phyloP scores from a whole-genome alignment of 2,797 vertebrate genomes.

The Intellagama lesueurii region DNA sequence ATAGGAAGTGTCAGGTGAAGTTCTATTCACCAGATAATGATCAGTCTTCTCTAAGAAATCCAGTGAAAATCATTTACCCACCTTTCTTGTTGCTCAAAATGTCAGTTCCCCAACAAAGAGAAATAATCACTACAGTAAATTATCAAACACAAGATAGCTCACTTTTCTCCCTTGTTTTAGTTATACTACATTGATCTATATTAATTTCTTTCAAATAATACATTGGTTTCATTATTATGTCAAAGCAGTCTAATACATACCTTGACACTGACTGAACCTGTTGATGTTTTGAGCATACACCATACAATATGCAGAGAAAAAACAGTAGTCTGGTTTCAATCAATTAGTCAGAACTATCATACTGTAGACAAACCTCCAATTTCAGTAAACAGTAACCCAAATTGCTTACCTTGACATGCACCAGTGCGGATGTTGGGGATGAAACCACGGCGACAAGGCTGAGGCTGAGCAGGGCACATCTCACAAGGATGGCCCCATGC shows the following conservation, averaged over 20 bases:
- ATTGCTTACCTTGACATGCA: slow-evolving; percentile 80
- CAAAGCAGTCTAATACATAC: neutral
- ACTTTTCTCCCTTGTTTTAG: neutral
- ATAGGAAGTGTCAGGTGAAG: neutral
- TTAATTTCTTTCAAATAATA: neutral
- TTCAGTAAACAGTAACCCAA: neutral
- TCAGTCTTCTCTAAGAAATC: neutral
- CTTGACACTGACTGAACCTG: neutral
- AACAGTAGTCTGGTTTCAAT: neutral
- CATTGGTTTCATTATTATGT: neutral
- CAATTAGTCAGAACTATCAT: neutral
- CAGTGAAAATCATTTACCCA: neutral
- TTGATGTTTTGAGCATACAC: neutral
- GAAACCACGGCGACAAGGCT: slow-evolving; percentile 81
- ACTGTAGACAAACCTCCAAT: accelerated
- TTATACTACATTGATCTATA: neutral
- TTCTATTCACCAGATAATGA: neutral
- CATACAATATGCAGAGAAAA: neutral
- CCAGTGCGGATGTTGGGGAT: slow-evolving; percentile 81
- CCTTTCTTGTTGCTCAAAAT: neutral
- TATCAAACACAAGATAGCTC: neutral
- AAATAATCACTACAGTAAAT: neutral
- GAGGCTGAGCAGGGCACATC: slow-evolving; percentile 80
- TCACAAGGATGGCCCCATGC: slow-evolving; percentile 85
- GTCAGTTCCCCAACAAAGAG: too few species aligned